Evolutionary conservation across 1,140 invertebrate species (phyloP).

Genomic region (Pectinophora gossypiella): DNA sequence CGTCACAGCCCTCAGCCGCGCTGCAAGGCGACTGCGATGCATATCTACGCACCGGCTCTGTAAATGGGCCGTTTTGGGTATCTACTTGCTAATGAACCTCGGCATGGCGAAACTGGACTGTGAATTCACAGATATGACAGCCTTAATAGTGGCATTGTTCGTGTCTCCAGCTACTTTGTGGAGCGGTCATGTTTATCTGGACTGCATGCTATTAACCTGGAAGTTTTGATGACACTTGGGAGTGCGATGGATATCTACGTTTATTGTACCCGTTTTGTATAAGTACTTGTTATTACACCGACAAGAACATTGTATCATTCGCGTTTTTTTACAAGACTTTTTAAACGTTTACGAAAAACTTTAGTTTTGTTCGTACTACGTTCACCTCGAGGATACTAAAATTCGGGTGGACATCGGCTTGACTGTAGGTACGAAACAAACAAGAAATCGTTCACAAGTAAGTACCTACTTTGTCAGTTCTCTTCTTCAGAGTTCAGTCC

Average conservation of each 20-base stretch:
- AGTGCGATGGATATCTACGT: neutral
- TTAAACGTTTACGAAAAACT: no score
- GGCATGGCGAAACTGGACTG: constrained; percentile 48
- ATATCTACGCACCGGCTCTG: constrained; percentile 62
- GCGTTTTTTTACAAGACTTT: no score
- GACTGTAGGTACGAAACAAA: no score
- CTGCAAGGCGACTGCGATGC: constrained; percentile 58
- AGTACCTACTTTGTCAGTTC: no score
- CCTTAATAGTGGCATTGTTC: constrained; percentile 46
- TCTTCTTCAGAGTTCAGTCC: no score
- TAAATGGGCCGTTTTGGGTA: constrained; percentile 66
- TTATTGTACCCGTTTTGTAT: neutral
- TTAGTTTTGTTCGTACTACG: no score
- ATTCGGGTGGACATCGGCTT: no score
- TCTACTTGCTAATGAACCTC: constrained; percentile 68
- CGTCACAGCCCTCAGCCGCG: constrained; percentile 39
- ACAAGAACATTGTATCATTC: no score
- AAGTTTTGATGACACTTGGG: neutral
- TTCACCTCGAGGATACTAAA: no score
- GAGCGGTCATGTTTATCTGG: constrained; percentile 14
- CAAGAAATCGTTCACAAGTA: no score
- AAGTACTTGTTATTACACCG: no score
- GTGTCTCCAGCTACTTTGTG: constrained; percentile 41
- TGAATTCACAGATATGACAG: constrained; percentile 54
- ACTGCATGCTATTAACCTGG: neutral